Evolutionary conservation across 35 echinoderm and acorn worm species (phyloP).

Genomic region (Stichopus chloronotus): DNA sequence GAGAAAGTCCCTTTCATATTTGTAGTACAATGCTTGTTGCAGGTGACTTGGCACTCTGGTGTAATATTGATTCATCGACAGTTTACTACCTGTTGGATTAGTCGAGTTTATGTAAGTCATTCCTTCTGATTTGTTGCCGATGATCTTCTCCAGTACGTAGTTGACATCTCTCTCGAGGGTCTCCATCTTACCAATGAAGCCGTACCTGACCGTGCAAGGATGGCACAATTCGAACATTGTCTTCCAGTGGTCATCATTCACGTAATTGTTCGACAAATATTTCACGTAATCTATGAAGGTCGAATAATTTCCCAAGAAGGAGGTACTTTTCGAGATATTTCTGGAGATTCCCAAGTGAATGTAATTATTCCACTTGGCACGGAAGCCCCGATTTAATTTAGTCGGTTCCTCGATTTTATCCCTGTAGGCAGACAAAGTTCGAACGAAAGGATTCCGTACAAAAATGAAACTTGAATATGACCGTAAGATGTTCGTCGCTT

Average conservation of each 20-base stretch:
- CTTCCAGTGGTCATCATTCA: constrained; percentile 68
- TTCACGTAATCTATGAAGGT: constrained; percentile 54
- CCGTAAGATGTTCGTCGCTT: constrained; percentile 35
- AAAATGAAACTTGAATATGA: constrained; percentile 69
- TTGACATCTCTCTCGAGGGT: constrained; percentile 59
- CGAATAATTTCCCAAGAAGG: constrained; percentile 1
- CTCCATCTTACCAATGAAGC: constrained; percentile 76
- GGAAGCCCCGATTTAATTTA: constrained; percentile 16
- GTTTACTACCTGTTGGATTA: constrained; percentile 46
- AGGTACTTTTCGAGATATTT: constrained; percentile 37
- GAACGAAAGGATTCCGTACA: constrained; percentile 67
- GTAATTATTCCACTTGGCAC: constrained; percentile 8
- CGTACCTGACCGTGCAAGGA: constrained; percentile 65
- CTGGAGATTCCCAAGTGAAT: constrained; percentile 42
- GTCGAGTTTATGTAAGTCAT: constrained; percentile 34
- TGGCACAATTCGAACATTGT: constrained; percentile 51
- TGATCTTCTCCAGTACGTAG: constrained; percentile 53
- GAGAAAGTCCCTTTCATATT: constrained; percentile 46
- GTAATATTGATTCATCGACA: constrained; percentile 11
- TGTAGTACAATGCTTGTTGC: constrained; percentile 26
- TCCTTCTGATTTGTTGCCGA: neutral
- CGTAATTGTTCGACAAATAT: constrained; percentile 41
- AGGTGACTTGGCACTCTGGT: neutral
- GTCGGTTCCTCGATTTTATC: constrained; percentile 65
- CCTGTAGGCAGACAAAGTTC: constrained; percentile 72